A percentile compares a stretch with the other conserved stretches of the same genome.
These are phyloP conservation scores for Sus cebifrons DNA, from an alignment of 2,797 vertebrate species.

Conservation along the genomic window DNA sequence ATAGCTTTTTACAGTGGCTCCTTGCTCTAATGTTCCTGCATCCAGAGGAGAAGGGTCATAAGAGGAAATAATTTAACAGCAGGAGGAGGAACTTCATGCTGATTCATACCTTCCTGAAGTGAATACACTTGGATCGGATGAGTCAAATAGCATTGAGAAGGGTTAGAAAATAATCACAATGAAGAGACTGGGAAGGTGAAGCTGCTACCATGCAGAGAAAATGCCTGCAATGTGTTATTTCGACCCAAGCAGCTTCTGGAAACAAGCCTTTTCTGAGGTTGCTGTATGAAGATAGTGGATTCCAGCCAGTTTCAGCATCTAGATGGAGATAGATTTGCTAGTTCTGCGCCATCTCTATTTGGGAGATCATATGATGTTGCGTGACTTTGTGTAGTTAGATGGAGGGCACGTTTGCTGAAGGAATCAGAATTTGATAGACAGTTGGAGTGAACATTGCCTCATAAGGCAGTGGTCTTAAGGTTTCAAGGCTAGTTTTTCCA, in stretches of 20 bases:
- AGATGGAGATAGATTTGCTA: background rate
- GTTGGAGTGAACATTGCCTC: background rate
- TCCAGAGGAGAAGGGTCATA: conserved; percentile 51
- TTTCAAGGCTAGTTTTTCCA: background rate
- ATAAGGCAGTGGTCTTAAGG: background rate
- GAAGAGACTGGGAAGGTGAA: conserved; percentile 20
- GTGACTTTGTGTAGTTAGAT: background rate
- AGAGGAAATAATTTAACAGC: conserved; percentile 56
- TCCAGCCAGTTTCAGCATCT: background rate
- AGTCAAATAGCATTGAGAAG: background rate
- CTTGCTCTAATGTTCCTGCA: background rate
- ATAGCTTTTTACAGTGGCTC: background rate
- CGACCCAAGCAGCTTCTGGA: background rate
- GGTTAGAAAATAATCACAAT: conserved; percentile 27
- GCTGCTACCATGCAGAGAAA: background rate
- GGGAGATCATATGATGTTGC: background rate
- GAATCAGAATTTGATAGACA: background rate
- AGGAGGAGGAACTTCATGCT: conserved; percentile 54
- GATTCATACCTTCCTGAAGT: background rate
- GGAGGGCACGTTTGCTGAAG: background rate
- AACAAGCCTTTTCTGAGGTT: background rate
- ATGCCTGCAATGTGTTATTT: background rate
- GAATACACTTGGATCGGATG: conserved; percentile 15
- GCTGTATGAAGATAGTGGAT: background rate
- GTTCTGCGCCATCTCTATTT: background rate